Percentiles rank a stretch among this genome's conserved stretches.
These are phyloP conservation scores for Gephyroberyx darwinii DNA, from an alignment of 2,797 vertebrate genomes.

Conservation along the genomic window DNA sequence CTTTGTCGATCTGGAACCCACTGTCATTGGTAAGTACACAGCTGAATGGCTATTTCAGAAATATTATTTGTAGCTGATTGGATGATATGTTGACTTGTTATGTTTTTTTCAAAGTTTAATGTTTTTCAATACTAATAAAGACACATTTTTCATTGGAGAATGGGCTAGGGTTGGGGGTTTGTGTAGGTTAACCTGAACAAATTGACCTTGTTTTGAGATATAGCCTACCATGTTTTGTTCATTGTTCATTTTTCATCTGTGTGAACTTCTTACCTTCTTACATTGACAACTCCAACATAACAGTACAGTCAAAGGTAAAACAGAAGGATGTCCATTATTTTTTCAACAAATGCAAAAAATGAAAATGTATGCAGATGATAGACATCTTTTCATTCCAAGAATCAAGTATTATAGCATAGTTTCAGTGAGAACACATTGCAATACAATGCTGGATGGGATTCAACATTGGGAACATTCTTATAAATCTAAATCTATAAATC, in stretches of 20 bases:
- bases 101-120: background rate
- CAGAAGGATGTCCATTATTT: background rate
- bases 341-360: no score
- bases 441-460: background rate
- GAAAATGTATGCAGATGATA: no score
- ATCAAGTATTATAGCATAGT: background rate
- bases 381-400: background rate
- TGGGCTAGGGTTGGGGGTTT: background rate
- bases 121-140: background rate
- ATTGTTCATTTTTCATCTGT: background rate
- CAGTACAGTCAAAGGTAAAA: background rate
- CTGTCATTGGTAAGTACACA: conserved; percentile 86
- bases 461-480: background rate
- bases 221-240: no score
- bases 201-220: no score
- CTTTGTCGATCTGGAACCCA: conserved; percentile 93
- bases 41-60: background rate
- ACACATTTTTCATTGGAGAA: no score
- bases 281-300: background rate
- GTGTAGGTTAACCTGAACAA: no score
- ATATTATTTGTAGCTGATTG: background rate
- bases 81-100: background rate
- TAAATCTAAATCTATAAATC: background rate
- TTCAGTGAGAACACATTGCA: background rate
- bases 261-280: background rate